Evolutionary conservation across 2,888 invertebrate species (phyloP), one percentile per base, ranked within the genome.

Genomic region (Melanchra persicariae): DNA sequence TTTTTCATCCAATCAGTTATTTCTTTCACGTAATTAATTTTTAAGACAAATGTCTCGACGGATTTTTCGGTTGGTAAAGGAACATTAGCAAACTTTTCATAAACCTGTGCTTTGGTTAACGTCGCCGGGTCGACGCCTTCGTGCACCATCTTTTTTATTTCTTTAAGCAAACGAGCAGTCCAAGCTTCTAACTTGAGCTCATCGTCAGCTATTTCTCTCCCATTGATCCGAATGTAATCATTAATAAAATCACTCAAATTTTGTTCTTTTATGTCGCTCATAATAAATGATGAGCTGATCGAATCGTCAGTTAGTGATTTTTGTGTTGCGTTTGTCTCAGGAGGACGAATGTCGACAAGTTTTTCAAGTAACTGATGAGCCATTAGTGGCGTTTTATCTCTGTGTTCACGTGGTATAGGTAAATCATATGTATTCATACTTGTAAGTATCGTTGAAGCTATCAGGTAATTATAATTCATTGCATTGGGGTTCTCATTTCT

Each of bases 1-100:
- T 91, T 92, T 77, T 91, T 90, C 47, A 93, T 71, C 93, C 93
- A 94, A 37, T 92, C 90, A 34, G 89, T 83, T 76, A 94, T 92
- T 84, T 93, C 92, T 82, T 90, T 89, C 0, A 88, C 88, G 60
- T 91, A 92, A 65, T 83, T 75, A 3, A 93, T 83, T 78, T 93
- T 89, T 37, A 85, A 77, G 17, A 82, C 81, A 83, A 76, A 91
- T 89, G 65, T 86, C 74, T 57, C 79, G 0, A 91, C 78, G 43
- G 87, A 84, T 75, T 90, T 87, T 24, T 89, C 83, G 30, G 74
- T 81, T 47, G 90, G 88, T 43, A 88, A 63, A 7, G 89, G 82
- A 19, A 89, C 81, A 12, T 74, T 60, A 47, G 80, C 76, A 26
- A 91, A 77, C 64, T 83, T 88, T 24, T 87, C 84, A 72, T 90